These are phyloP conservation scores for Lophura nycthemera DNA, from an alignment of 2,113 vertebrate species.

Conservation along the genomic window DNA sequence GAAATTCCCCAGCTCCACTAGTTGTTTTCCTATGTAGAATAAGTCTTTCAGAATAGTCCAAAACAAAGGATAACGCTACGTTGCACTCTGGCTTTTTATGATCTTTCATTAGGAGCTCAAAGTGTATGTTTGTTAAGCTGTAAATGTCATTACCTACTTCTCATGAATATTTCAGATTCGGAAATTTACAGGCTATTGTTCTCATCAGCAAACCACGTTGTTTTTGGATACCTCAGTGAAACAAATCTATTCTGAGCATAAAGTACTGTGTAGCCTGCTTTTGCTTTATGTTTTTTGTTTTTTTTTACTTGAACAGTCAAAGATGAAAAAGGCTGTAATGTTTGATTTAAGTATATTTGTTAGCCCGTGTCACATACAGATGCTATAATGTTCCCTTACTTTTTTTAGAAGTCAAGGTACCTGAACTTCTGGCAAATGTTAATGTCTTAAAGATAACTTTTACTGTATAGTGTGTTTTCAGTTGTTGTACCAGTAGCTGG, in stretches of 20 bases:
- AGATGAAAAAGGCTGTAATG: neutral
- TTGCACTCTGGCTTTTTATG: neutral
- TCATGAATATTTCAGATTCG: slow-evolving; percentile 56
- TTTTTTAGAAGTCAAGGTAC: slow-evolving; percentile 27
- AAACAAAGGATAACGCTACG: neutral
- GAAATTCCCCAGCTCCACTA: neutral
- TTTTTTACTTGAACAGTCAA: neutral
- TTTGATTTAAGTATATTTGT: slow-evolving; percentile 40
- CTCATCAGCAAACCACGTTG: slow-evolving; percentile 36
- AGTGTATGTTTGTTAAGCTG: neutral
- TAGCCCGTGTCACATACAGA: neutral
- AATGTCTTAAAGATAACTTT: slow-evolving; percentile 29
- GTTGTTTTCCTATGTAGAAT: neutral
- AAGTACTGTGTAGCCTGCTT: neutral
- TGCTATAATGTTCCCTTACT: slow-evolving; percentile 35
- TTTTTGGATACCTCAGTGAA: slow-evolving; percentile 34
- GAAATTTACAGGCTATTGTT: slow-evolving; percentile 57
- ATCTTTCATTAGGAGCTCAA: neutral
- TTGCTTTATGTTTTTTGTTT: neutral
- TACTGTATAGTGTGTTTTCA: neutral
- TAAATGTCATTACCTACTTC: slow-evolving; percentile 49
- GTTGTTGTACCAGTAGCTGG: neutral
- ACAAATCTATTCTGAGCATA: neutral
- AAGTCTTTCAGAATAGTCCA: neutral
- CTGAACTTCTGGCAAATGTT: neutral